A percentile compares a stretch with the other conserved stretches of the same genome.
phyloP scores from a whole-genome alignment of 2,113 vertebrate genomes.

The Myocastor coypus region DNA sequence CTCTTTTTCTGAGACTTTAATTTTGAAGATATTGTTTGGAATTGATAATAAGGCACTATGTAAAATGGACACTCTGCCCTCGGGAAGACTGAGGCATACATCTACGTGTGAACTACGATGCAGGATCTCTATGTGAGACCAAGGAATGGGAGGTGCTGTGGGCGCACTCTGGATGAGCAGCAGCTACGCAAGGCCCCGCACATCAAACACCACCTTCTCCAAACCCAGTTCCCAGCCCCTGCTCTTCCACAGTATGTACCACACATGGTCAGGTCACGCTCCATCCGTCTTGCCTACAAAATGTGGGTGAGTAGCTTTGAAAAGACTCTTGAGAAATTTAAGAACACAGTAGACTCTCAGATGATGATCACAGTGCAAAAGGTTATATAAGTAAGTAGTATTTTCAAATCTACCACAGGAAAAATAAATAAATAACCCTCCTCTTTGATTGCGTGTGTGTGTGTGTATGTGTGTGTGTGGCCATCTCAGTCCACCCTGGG shows the following conservation, averaged over 20 bases:
- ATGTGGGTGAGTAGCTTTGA: not conserved
- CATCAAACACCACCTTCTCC: not conserved
- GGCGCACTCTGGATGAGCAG: not conserved
- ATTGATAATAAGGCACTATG: no score
- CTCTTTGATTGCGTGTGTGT: not conserved
- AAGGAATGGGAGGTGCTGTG: not conserved
- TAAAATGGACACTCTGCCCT: not conserved
- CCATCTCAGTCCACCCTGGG: no score
- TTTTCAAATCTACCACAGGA: not conserved
- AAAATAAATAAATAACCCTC: not conserved
- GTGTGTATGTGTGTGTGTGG: no score
- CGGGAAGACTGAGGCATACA: not conserved
- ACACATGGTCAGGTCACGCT: not conserved
- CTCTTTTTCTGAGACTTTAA: not conserved
- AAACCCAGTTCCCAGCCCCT: not conserved
- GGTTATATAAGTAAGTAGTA: not conserved
- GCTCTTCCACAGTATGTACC: not conserved
- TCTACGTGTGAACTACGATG: rapidly evolving
- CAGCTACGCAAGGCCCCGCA: no score
- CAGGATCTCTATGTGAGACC: not conserved
- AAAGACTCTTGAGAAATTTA: not conserved
- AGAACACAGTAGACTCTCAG: not conserved
- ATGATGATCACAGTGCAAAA: not conserved
- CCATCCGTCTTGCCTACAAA: not conserved
- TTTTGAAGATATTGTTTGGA: not conserved